Percentiles rank a stretch among this genome's conserved stretches.
Evolutionary conservation across 2,888 invertebrate genomes (phyloP).

Genomic region (Caradrina clavipalpis): DNA sequence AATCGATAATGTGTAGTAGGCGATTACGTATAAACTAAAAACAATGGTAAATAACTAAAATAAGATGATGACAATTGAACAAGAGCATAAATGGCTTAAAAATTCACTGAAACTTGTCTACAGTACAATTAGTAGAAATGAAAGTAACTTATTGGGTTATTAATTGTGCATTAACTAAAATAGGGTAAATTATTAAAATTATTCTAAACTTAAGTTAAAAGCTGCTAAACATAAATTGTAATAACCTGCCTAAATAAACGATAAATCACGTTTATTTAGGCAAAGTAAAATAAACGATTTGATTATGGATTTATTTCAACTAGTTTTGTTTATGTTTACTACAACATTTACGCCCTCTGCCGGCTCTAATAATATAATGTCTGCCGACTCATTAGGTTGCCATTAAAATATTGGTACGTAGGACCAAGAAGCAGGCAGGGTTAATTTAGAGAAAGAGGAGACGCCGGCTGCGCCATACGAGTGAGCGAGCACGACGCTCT

Average conservation of each 20-base stretch:
- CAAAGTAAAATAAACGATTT: constrained; percentile 73
- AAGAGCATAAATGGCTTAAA: constrained; percentile 58
- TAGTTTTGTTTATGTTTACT: constrained; percentile 67
- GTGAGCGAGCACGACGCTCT: constrained; percentile 57
- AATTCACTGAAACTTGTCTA: constrained; percentile 59
- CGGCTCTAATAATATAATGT: constrained; percentile 48
- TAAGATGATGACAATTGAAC: constrained; percentile 50
- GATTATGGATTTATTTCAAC: constrained; percentile 77
- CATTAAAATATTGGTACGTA: constrained; percentile 57
- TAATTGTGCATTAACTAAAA: constrained; percentile 86
- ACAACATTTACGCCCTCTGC: constrained; percentile 64
- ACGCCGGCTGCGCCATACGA: constrained; percentile 57
- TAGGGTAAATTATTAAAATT: constrained; percentile 81
- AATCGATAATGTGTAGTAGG: constrained; percentile 90
- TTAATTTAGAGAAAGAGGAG: constrained; percentile 64
- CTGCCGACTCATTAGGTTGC: constrained; percentile 51
- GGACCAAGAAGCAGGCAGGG: constrained; percentile 63
- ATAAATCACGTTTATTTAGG: constrained; percentile 54
- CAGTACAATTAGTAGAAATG: constrained; percentile 66
- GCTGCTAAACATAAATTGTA: constrained; percentile 85
- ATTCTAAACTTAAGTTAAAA: constrained; percentile 85
- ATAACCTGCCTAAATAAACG: constrained; percentile 67
- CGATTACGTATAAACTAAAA: constrained; percentile 83
- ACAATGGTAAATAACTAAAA: constrained; percentile 76
- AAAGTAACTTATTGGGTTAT: constrained; percentile 82